phyloP scores from a whole-genome alignment of 1,140 invertebrate species.

The Plutomurus gul region DNA sequence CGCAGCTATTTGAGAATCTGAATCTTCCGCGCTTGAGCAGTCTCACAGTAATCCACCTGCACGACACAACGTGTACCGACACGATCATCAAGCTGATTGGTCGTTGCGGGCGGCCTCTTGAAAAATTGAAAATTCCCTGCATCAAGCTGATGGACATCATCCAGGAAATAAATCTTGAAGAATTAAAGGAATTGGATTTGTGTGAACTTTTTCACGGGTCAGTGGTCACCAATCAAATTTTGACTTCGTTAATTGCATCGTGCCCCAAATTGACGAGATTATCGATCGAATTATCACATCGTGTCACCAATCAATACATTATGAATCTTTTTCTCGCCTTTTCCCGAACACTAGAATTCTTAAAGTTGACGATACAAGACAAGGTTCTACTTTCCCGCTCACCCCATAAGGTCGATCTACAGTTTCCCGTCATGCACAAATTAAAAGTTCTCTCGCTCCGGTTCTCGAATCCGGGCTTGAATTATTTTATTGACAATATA shows the following conservation, averaged over 20 bases:
- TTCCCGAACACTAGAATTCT: background rate
- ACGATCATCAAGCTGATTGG: constrained; percentile 9
- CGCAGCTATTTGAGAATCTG: constrained; percentile 2
- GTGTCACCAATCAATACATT: background rate
- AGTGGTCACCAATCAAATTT: constrained; percentile 20
- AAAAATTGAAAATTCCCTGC: constrained; percentile 29
- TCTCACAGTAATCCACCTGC: constrained; percentile 15
- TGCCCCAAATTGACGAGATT: constrained; percentile 9
- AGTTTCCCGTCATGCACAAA: constrained; percentile 30
- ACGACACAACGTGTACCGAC: constrained; percentile 21
- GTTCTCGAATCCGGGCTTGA: background rate
- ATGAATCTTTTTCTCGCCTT: background rate
- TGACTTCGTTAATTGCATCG: background rate
- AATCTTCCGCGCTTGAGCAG: background rate
- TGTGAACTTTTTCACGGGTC: constrained; percentile 31
- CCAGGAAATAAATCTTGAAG: background rate
- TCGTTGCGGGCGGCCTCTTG: background rate
- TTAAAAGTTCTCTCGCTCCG: background rate
- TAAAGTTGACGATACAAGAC: constrained; percentile 35
- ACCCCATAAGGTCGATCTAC: constrained; percentile 13
- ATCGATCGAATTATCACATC: constrained; percentile 10
- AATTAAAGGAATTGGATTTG: constrained; percentile 29
- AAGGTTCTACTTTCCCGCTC: constrained; percentile 10
- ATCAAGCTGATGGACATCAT: background rate
- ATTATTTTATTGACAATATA: constrained; percentile 28